Conservation (phyloP, 2,888 invertebrate genomes). For the Labia minor region DNA sequence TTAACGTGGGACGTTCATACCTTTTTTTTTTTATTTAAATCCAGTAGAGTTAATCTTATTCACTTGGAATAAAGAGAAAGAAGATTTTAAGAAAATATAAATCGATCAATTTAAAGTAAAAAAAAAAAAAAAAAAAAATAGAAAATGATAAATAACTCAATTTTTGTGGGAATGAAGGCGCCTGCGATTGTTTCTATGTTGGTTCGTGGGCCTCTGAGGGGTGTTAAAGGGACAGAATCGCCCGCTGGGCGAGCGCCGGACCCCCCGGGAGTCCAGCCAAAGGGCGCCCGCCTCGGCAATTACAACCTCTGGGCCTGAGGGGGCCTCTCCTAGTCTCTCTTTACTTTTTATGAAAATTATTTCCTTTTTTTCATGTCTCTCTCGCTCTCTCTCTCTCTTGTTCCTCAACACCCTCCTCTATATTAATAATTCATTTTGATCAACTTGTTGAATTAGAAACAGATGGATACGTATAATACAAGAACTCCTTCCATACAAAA, state of each 20-base stretch:
- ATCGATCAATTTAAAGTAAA: too few relatives aligned
- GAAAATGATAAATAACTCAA: background rate
- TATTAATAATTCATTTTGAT: slow-evolving; percentile 7
- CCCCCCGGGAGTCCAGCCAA: slow-evolving; percentile 5
- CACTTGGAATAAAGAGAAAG: too few relatives aligned
- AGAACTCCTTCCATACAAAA: too few relatives aligned
- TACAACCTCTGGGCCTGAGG: background rate
- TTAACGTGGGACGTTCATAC: too few relatives aligned
- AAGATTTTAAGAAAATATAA: too few relatives aligned
- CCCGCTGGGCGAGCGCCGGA: background rate
- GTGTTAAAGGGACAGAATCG: slow-evolving; percentile 13
- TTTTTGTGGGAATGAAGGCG: background rate
- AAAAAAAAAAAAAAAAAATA: background rate
- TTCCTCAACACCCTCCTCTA: background rate
- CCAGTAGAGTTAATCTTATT: too few relatives aligned
- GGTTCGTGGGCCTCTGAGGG: background rate
- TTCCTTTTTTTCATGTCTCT: background rate
- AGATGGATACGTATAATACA: background rate
- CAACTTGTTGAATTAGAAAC: slow-evolving; percentile 6
- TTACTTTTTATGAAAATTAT: slow-evolving; percentile 13
- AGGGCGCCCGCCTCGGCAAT: slow-evolving; percentile 13
- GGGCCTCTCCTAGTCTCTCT: background rate
- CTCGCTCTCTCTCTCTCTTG: background rate
- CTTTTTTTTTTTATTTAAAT: too few relatives aligned
- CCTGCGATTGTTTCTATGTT: background rate